Base-by-base conservation (phyloP, 2,113 vertebrate species). In the Helogale parvula region DNA sequence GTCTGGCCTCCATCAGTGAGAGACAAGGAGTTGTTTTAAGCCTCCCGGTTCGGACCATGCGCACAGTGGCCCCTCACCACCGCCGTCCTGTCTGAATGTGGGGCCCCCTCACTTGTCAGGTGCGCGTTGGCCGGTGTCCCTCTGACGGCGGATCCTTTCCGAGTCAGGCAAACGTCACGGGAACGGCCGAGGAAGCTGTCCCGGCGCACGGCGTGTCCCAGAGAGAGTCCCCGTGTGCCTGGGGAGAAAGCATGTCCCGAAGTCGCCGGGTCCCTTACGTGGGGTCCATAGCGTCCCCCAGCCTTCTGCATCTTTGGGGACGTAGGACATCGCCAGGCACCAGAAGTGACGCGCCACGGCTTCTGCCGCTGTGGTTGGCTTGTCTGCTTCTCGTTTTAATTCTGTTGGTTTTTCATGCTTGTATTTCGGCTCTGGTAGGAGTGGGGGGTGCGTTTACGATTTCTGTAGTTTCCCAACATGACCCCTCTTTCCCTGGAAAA, bases 41-140 rank as follows among this genome's bases (percentile, higher is more conserved):
- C 38, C 38, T 25, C 72, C 17, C n/a, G 27, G 80, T 25, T 50
- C 12, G 29, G 54, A 27, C n/a, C 14, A 3, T 4, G 16, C 5
- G 15, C 2, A 12, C 1, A 2, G 7, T 17, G 15, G 80, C 29
- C n/a, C 23, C 4, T 16, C 5, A 8, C 54, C 52, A 38, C 52
- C 4, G 15, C 52, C 2, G 0, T 29, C 45, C n/a, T 38, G 52
- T 82, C 80, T 82, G 54, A 31, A 38, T 2, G 0, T 2, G 3
- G 23, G n/a, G 25, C 54, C 14, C 2, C 9, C 14, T 60, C 54
- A 60, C 54, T 16, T 82, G 80, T 38, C 23, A 9, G 14, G n/a
- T 0, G 2, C 2, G 14, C 0, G 2, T 29, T 38, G 72, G 80
- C 80, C 0, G 2, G 7, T 60, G 80, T 17, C 54, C 14, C n/a